These are phyloP conservation scores for Eurosta solidaginis DNA, from an alignment of 1,140 invertebrate species.

Conservation along the genomic window DNA sequence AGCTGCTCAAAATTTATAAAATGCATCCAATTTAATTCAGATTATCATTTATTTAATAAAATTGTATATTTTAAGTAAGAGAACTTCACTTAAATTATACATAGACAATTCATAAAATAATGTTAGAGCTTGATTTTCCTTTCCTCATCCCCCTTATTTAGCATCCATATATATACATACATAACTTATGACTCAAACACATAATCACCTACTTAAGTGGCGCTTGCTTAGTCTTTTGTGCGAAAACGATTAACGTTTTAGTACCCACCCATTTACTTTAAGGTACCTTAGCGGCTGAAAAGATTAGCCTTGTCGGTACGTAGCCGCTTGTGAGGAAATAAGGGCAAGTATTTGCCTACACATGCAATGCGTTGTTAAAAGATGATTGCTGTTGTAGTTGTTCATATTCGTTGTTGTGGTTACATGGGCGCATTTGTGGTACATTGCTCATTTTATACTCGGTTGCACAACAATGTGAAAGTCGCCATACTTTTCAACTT, in stretches of 20 bases:
- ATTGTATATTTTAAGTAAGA: no score
- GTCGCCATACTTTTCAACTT: not conserved
- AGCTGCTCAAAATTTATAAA: no score
- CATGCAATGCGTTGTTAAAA: not conserved
- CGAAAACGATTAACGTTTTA: not conserved
- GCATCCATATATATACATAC: not conserved
- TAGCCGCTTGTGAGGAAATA: not conserved
- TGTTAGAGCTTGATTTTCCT: no score
- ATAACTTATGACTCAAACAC: not conserved
- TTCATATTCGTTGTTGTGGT: not conserved
- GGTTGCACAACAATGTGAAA: not conserved
- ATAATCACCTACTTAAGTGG: not conserved
- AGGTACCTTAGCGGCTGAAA: conserved; percentile 4
- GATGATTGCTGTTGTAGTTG: not conserved
- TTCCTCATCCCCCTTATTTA: no score
- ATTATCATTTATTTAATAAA: no score
- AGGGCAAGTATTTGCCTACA: not conserved
- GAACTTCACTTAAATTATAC: no score
- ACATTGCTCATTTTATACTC: conserved; percentile 11
- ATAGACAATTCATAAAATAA: no score
- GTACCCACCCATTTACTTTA: no score
- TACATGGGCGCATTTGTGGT: not conserved
- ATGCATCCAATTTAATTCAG: no score
- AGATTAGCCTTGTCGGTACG: conserved; percentile 1
- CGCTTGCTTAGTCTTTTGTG: not conserved